Evolutionary conservation across 2,113 vertebrate species (phyloP).

Genomic region (Chloebia gouldiae): DNA sequence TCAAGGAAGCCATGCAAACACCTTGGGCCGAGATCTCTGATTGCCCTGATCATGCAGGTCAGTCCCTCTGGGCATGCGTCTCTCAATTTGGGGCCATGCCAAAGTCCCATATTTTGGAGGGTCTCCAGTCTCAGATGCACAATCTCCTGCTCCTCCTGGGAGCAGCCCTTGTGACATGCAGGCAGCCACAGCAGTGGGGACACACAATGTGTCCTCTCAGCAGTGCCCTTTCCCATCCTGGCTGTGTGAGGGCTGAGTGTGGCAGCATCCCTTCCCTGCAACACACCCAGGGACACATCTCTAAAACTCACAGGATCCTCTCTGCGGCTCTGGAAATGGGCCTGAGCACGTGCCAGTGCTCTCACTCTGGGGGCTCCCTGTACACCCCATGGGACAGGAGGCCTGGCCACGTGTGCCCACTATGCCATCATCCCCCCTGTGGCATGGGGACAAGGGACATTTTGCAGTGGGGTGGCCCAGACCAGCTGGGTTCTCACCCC

Average conservation of each 20-base stretch:
- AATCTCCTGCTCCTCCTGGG: rapidly evolving
- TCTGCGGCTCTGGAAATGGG: rapidly evolving
- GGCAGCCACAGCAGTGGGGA: rapidly evolving
- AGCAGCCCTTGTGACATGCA: not conserved
- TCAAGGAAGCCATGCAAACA: not conserved
- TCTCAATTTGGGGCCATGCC: not conserved
- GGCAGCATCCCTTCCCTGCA: rapidly evolving
- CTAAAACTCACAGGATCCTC: rapidly evolving
- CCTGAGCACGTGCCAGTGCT: not conserved
- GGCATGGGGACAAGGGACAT: not conserved
- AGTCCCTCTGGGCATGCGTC: not conserved
- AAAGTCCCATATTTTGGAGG: not conserved
- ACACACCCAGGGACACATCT: not conserved
- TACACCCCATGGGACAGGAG: not conserved
- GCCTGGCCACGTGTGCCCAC: not conserved
- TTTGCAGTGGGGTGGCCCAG: not conserved
- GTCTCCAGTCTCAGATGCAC: not conserved
- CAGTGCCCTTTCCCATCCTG: not conserved
- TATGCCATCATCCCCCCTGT: not conserved
- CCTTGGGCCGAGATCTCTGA: not conserved
- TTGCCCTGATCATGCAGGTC: rapidly evolving
- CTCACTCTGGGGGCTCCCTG: not conserved
- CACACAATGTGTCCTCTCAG: not conserved
- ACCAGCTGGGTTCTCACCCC: not conserved
- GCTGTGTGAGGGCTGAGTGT: rapidly evolving